Evolutionary conservation across 2,888 invertebrate genomes (phyloP).

Genomic region (Cantharis lateralis): DNA sequence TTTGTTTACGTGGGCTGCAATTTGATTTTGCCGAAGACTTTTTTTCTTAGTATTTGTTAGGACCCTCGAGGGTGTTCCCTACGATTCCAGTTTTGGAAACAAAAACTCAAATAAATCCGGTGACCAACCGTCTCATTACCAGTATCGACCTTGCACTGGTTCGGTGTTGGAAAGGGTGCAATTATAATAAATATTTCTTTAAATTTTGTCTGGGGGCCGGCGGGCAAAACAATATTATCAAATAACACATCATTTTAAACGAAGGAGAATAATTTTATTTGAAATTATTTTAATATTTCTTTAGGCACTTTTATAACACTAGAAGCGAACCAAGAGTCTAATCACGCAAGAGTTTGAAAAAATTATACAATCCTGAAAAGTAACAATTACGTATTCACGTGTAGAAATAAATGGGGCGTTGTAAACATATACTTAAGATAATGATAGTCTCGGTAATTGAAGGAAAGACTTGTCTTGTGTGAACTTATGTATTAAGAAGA

Average conservation of each 20-base stretch:
- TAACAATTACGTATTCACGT: slow-evolving; percentile 48
- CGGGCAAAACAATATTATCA: not conserved
- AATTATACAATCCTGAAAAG: slow-evolving; percentile 43
- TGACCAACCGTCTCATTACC: not conserved
- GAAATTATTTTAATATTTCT: slow-evolving; percentile 8
- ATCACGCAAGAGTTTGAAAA: slow-evolving; percentile 40
- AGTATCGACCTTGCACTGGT: not conserved
- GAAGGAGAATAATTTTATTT: not conserved
- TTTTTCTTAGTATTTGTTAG: not conserved
- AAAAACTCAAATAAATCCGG: not conserved
- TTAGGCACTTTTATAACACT: slow-evolving; percentile 9
- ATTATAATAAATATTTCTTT: not conserved
- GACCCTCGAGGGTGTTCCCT: not conserved
- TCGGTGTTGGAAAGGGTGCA: not conserved
- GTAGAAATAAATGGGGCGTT: slow-evolving; percentile 47
- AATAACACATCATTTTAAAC: not conserved
- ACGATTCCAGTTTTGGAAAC: not conserved
- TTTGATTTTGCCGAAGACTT: not conserved
- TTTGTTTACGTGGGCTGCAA: not conserved
- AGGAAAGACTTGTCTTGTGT: slow-evolving; percentile 32
- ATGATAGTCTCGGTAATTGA: slow-evolving; percentile 43
- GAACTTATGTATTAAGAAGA: slow-evolving; percentile 13
- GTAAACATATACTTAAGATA: slow-evolving; percentile 49
- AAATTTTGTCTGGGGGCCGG: not conserved
- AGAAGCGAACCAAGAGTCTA: slow-evolving; percentile 3